Percentiles rank a stretch among this genome's conserved stretches.
Conservation (phyloP, 2,888 invertebrate species). For the Lochmaea crataegi region DNA sequence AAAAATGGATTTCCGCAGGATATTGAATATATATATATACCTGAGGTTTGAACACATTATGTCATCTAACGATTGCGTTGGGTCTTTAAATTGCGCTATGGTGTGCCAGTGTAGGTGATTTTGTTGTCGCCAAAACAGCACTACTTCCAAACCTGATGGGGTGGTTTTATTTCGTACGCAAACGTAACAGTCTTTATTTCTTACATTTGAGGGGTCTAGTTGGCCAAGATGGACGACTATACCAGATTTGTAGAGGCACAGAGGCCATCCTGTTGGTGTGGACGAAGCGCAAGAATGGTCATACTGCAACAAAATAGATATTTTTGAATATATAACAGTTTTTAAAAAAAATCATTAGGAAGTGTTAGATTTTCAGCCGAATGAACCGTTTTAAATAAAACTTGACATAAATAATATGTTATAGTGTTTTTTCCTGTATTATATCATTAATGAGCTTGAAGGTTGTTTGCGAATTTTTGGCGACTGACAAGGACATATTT, state of each 20-base stretch:
- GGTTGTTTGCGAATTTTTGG: conserved; percentile 25
- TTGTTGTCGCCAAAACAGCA: conserved; percentile 60
- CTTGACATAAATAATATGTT: too few relatives aligned
- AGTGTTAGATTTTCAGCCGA: too few relatives aligned
- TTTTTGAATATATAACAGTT: too few relatives aligned
- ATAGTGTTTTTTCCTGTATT: conserved; percentile 8
- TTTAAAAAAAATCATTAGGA: too few relatives aligned
- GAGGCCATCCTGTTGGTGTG: conserved; percentile 74
- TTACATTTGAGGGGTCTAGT: conserved; percentile 71
- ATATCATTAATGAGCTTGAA: conserved; percentile 16
- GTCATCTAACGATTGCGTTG: conserved; percentile 56
- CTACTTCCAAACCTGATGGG: conserved; percentile 54
- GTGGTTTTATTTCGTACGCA: conserved; percentile 65
- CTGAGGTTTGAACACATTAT: conserved; percentile 61
- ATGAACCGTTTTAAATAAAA: too few relatives aligned
- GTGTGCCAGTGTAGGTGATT: conserved; percentile 58
- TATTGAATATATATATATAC: conserved; percentile 1
- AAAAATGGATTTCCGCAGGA: neutral
- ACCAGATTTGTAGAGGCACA: conserved; percentile 72
- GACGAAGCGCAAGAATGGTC: conserved; percentile 64
- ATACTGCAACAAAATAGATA: conserved; percentile 65
- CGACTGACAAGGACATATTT: conserved; percentile 18
- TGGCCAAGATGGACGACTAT: conserved; percentile 74
- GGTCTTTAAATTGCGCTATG: conserved; percentile 59
- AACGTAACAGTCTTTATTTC: conserved; percentile 74